Conservation (phyloP, 1,140 invertebrate species). For the Drosophila prosaltans region DNA sequence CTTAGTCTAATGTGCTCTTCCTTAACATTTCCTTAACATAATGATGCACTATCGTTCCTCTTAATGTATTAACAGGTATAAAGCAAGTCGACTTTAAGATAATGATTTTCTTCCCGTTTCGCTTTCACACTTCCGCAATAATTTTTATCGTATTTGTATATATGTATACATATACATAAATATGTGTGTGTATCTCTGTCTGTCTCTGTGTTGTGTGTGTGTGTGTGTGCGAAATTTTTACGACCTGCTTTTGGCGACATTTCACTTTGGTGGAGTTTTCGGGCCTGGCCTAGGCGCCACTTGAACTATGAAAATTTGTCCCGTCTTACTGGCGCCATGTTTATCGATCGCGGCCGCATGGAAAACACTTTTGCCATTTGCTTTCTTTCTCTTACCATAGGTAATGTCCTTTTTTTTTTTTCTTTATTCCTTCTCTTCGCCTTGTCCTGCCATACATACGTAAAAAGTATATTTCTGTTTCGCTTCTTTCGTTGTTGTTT, state of each 20-base stretch:
- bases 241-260: conserved; percentile 73
- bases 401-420: conserved; percentile 23
- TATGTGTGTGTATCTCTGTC: conserved; percentile 2
- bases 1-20: no score
- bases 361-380: conserved; percentile 81
- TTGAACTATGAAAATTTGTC: conserved; percentile 83
- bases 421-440: conserved; percentile 6
- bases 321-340: conserved; percentile 77
- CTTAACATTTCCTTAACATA: no score
- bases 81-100: conserved; percentile 7
- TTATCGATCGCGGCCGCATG: conserved; percentile 79
- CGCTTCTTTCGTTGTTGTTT: conserved; percentile 65
- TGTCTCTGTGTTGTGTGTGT: conserved; percentile 21
- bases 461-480: background rate
- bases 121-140: conserved; percentile 73
- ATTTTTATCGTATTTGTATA: conserved; percentile 73
- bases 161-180: no score
- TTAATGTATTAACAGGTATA: conserved; percentile 15
- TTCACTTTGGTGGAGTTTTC: conserved; percentile 42
- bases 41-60: no score
- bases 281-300: conserved; percentile 75
- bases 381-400: conserved; percentile 47
- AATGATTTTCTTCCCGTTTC: conserved; percentile 53
- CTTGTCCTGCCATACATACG: background rate
- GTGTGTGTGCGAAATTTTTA: conserved; percentile 58